Evolutionary conservation across 1,140 invertebrate species (phyloP).

Genomic region (Drosophila baimaii): DNA sequence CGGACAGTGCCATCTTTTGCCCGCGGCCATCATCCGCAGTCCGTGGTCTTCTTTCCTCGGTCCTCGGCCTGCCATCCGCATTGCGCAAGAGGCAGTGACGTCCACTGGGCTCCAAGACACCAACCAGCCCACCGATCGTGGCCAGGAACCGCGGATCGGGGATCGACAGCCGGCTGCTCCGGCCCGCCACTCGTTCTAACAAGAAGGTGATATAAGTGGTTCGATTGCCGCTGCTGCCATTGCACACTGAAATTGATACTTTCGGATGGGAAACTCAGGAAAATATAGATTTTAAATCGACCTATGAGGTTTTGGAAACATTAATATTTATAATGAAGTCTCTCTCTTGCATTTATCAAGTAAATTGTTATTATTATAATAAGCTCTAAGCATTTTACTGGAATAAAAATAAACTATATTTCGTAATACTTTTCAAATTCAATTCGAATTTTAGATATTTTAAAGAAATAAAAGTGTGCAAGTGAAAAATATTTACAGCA

Average conservation of each 20-base stretch:
- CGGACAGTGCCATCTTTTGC: slow-evolving; percentile 81
- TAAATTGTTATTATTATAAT: not conserved
- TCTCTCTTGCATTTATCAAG: not conserved
- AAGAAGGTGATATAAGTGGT: slow-evolving; percentile 83
- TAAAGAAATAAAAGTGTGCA: too few species aligned
- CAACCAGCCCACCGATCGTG: slow-evolving; percentile 10
- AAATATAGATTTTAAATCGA: not conserved
- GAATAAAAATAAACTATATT: too few species aligned
- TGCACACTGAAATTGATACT: slow-evolving; percentile 40
- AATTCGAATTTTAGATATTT: too few species aligned
- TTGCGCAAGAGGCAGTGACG: slow-evolving; percentile 57
- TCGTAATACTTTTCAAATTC: too few species aligned
- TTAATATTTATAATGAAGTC: too few species aligned
- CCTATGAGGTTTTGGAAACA: not conserved
- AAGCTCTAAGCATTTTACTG: too few species aligned
- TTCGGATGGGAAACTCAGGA: not conserved
- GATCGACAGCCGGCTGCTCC: slow-evolving; percentile 47
- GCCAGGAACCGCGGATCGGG: slow-evolving; percentile 20
- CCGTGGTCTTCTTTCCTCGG: slow-evolving; percentile 23
- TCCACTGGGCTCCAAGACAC: slow-evolving; percentile 8
- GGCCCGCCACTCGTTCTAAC: slow-evolving; percentile 69
- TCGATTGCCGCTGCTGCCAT: slow-evolving; percentile 75
- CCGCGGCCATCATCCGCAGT: slow-evolving; percentile 50
- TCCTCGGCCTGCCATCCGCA: slow-evolving; percentile 48
- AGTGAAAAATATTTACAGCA: too few species aligned